phyloP scores from a whole-genome alignment of 2,113 vertebrate species.

The Ia io region DNA sequence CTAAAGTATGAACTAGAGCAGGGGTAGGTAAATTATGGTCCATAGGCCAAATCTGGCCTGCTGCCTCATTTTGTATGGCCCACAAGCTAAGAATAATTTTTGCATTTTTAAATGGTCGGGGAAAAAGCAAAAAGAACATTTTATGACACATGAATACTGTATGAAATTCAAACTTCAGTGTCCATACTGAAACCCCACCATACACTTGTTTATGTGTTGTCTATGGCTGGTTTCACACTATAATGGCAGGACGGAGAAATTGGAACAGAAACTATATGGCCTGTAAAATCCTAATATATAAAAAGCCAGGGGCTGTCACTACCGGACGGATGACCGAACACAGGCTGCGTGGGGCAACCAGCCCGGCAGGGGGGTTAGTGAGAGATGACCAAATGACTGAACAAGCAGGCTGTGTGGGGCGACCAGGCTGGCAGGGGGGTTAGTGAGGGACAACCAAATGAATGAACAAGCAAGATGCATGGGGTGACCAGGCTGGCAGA shows the following conservation, averaged over 20 bases:
- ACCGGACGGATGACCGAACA: too few species aligned
- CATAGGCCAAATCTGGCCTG: neutral
- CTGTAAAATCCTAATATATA: neutral
- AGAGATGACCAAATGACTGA: too few species aligned
- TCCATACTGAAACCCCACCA: neutral
- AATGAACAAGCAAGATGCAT: too few species aligned
- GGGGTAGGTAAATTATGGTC: neutral
- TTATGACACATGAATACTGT: neutral
- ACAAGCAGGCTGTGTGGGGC: too few species aligned
- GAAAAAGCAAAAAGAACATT: neutral
- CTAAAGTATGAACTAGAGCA: neutral
- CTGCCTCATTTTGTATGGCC: neutral
- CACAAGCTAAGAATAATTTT: neutral
- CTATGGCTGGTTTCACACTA: neutral
- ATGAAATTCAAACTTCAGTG: constrained; percentile 6
- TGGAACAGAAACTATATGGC: neutral
- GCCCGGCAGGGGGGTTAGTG: too few species aligned
- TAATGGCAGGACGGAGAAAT: neutral
- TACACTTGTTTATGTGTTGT: neutral
- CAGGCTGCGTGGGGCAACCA: too few species aligned
- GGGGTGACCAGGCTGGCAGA: too few species aligned
- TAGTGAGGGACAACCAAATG: too few species aligned
- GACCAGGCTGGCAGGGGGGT: too few species aligned
- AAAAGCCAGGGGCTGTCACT: too few species aligned
- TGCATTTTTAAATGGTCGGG: neutral